phyloP scores from a whole-genome alignment of 2,113 vertebrate species.

The Gopherus evgoodei region DNA sequence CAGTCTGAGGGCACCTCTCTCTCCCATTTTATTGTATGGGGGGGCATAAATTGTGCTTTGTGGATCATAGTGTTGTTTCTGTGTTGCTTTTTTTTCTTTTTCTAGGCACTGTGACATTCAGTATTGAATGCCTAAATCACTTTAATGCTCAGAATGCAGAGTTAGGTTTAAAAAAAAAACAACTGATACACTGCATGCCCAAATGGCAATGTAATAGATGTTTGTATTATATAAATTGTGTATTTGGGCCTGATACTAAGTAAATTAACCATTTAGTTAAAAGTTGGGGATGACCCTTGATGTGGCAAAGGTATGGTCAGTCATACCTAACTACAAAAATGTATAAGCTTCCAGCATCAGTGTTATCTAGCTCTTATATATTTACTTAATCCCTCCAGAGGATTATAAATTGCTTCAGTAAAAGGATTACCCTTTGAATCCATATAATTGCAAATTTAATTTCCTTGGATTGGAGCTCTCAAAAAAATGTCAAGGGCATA shows the following conservation, averaged over 20 bases:
- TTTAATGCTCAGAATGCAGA: background rate
- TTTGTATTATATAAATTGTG: background rate
- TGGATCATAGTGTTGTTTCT: background rate
- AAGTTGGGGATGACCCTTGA: background rate
- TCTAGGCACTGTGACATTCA: too few relatives aligned
- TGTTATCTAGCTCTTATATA: background rate
- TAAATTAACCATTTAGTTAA: background rate
- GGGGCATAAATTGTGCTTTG: background rate
- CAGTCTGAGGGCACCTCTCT: background rate
- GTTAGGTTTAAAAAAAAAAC: background rate
- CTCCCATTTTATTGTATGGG: background rate
- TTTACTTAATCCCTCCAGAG: background rate
- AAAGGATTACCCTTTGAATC: background rate
- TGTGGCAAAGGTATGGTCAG: background rate
- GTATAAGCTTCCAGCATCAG: rapidly evolving
- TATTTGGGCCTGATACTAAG: background rate
- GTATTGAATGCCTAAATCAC: too few relatives aligned
- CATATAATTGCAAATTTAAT: background rate
- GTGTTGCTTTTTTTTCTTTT: background rate
- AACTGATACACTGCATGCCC: background rate
- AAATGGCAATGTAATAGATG: background rate
- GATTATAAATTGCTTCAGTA: background rate
- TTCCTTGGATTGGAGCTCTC: background rate
- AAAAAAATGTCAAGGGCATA: background rate
- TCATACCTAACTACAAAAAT: background rate